Percentiles rank a stretch among this genome's conserved stretches.
These are phyloP conservation scores for Bembecia ichneumoniformis DNA, from an alignment of 2,888 invertebrate species.

Conservation along the genomic window DNA sequence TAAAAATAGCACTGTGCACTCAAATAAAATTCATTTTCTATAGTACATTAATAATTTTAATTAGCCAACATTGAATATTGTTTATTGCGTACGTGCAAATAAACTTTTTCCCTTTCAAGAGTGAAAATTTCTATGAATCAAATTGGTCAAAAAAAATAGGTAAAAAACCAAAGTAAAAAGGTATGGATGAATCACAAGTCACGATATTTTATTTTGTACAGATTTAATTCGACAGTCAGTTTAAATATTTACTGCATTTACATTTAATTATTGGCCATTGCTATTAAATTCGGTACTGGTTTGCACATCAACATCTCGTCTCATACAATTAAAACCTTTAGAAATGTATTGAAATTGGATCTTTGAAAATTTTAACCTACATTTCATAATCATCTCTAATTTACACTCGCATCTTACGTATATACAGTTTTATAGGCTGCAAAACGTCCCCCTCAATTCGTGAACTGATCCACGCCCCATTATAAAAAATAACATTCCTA, in stretches of 20 bases:
- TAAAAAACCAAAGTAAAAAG: constrained; percentile 9
- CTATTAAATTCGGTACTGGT: constrained; percentile 57
- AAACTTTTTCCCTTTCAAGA: too few species aligned
- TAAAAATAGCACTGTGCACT: too few species aligned
- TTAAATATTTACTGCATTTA: constrained; percentile 67
- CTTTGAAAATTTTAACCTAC: constrained; percentile 23
- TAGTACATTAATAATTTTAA: too few species aligned
- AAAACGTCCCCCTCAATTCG: constrained; percentile 24
- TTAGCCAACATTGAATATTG: too few species aligned
- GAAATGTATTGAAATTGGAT: constrained; percentile 18
- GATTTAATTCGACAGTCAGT: constrained; percentile 71
- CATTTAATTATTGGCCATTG: constrained; percentile 54
- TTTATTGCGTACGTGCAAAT: too few species aligned
- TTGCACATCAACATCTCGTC: constrained; percentile 31
- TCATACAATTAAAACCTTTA: constrained; percentile 8
- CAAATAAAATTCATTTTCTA: too few species aligned
- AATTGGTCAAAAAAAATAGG: too few species aligned
- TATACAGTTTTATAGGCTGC: constrained; percentile 35
- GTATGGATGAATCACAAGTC: constrained; percentile 44
- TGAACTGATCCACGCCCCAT: constrained; percentile 41
- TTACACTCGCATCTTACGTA: constrained; percentile 40
- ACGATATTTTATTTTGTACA: constrained; percentile 63
- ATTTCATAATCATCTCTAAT: constrained; percentile 10
- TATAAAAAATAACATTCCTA: constrained; percentile 51
- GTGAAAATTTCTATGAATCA: too few species aligned